Base-by-base conservation (phyloP, 2,797 vertebrate genomes). In the Brotogeris chrysoptera region DNA sequence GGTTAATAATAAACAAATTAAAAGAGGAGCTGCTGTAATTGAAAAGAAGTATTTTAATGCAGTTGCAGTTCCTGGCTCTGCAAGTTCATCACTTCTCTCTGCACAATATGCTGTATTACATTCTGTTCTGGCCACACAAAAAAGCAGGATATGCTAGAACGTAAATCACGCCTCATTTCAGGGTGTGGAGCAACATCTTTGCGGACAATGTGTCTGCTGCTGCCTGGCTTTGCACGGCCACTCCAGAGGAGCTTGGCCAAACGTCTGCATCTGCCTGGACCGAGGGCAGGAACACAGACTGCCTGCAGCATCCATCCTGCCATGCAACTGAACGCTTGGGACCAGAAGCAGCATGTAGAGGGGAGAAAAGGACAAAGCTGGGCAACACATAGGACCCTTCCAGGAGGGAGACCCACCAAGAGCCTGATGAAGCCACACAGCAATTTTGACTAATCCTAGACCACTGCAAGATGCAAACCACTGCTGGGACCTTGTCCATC, bases 1-100 rank as follows among this genome's bases (percentile, higher is more conserved):
- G 89, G 88, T 96, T 96, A 96, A 93, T 95, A 93, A 96, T 24
- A 88, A 94, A 95, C 82, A 86, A 91, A 95, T 96, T 95, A 91
- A 64, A 71, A 86, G 88, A 77, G 66, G 70, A 86, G 91, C 71
- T 39, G 82, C 82, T 92, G 34, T 94, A 90, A 96, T 92, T 88
- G 83, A 24, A 77, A 86, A 80, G 80, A 88, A 91, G 60, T 36
- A 36, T 36, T 91, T 90, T 4, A 68, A 86, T 16, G 10, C 10
- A 70, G 76, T 28, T 4, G 64, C 72, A 55, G 80, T 15, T 80
- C 68, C 68, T 21, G 70, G 72, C 69, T 90, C 46, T 53, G 84
- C 11, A 52, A 73, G 90, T 74, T 93, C 81, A 32, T 78, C 49
- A 1, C 61, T 92, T 28, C 28, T 91, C 71, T 23, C 1, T 28